These are phyloP conservation scores for Pteronotus mesoamericanus DNA, from an alignment of 2,797 vertebrate genomes.

Conservation along the genomic window DNA sequence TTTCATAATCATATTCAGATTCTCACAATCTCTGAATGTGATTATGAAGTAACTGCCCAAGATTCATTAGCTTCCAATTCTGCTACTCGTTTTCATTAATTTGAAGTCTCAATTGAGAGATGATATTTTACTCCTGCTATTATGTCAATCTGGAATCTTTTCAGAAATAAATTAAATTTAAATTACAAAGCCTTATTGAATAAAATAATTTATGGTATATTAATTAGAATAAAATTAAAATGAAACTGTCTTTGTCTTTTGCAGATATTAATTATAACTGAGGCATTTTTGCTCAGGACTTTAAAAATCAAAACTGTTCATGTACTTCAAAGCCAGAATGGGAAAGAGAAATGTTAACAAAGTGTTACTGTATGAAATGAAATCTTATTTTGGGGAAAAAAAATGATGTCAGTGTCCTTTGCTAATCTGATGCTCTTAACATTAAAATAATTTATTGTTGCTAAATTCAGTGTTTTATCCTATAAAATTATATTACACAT, in stretches of 20 bases:
- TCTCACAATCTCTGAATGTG: background rate
- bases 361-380: background rate
- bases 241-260: background rate
- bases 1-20: background rate
- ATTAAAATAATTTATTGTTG: background rate
- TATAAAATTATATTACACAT: background rate
- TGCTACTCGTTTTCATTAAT: background rate
- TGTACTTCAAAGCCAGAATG: background rate
- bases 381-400: background rate
- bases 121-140: background rate
- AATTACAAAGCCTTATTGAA: background rate
- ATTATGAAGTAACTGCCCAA: background rate
- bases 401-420: background rate
- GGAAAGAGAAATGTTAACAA: background rate
- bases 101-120: slow-evolving; percentile 10
- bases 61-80: background rate
- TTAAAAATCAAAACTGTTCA: background rate
- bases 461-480: background rate
- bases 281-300: background rate
- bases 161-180: slow-evolving; percentile 35
- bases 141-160: background rate
- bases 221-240: slow-evolving; percentile 25
- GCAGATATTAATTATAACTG: background rate
- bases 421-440: background rate
- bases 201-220: background rate